Conservation (phyloP, 1,140 invertebrate species). For the Chlorops oryzae region DNA sequence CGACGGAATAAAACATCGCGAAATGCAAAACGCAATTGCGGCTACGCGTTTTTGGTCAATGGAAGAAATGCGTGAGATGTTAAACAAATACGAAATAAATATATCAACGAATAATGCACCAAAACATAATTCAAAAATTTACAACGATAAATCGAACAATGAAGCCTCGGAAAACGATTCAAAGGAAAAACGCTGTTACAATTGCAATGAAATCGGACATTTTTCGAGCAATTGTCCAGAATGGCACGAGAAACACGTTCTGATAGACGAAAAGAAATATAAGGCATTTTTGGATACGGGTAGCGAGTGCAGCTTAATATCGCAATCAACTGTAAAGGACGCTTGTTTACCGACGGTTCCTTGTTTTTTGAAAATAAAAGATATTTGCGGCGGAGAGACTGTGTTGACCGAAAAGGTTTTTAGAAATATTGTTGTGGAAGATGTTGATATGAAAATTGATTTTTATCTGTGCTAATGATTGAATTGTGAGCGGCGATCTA, state of each 20-base stretch:
- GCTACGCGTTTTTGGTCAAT: background rate
- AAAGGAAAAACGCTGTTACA: constrained; percentile 3
- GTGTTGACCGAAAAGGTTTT: background rate
- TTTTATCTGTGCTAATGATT: too few relatives aligned
- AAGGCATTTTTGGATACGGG: constrained; percentile 3
- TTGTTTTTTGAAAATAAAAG: background rate
- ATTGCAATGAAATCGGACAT: constrained; percentile 10
- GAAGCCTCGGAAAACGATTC: background rate
- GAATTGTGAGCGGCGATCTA: background rate
- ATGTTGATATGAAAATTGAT: too few relatives aligned
- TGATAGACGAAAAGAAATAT: constrained; percentile 6
- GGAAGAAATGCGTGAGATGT: constrained; percentile 9
- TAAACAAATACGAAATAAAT: constrained; percentile 2
- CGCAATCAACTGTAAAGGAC: background rate
- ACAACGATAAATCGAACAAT: background rate
- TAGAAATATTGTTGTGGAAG: background rate
- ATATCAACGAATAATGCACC: constrained; percentile 5
- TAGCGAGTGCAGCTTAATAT: constrained; percentile 1
- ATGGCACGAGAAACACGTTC: constrained; percentile 1
- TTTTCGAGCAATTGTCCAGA: constrained; percentile 5
- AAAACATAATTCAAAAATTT: too few relatives aligned
- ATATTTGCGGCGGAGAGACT: constrained; percentile 1
- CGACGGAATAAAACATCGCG: constrained; percentile 2
- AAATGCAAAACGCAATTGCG: constrained; percentile 1
- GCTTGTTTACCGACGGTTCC: background rate